phyloP scores from a whole-genome alignment of 2,797 vertebrate genomes.

The Dendrocincla tyrannina region DNA sequence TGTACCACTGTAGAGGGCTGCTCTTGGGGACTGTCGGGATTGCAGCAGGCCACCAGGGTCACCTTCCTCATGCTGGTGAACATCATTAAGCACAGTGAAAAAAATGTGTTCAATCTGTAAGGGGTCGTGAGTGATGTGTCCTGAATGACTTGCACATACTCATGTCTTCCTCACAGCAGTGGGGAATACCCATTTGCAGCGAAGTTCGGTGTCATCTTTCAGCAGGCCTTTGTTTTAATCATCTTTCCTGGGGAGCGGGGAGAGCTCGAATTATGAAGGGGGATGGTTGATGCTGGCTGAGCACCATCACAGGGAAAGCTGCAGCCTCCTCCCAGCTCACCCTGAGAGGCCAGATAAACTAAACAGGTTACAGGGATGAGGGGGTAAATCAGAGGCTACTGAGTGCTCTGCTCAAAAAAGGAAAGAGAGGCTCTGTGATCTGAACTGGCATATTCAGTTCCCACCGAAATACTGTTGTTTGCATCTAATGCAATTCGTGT shows the following conservation, averaged over 20 bases:
- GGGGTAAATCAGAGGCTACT: neutral
- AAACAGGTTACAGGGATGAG: neutral
- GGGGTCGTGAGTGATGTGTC: conserved; percentile 8
- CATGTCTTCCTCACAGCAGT: neutral
- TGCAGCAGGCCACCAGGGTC: neutral
- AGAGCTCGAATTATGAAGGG: neutral
- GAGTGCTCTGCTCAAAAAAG: neutral
- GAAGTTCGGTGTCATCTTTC: conserved; percentile 49
- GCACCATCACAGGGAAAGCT: neutral
- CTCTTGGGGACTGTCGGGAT: neutral
- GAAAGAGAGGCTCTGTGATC: neutral
- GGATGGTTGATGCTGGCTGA: neutral
- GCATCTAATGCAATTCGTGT: neutral
- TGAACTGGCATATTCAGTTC: neutral
- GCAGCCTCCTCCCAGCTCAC: neutral
- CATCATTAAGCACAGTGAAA: neutral
- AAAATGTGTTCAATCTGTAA: neutral
- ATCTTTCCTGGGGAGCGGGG: neutral
- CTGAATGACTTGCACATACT: conserved; percentile 15
- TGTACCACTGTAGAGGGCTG: neutral
- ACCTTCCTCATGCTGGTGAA: neutral
- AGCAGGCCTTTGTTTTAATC: conserved; percentile 37
- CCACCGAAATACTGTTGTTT: neutral
- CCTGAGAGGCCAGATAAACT: neutral
- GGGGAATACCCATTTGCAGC: neutral